Evolutionary conservation across 2,888 invertebrate genomes (phyloP), one percentile per base, ranked within the genome.

Genomic region (Polydrusus pterygomalis): DNA sequence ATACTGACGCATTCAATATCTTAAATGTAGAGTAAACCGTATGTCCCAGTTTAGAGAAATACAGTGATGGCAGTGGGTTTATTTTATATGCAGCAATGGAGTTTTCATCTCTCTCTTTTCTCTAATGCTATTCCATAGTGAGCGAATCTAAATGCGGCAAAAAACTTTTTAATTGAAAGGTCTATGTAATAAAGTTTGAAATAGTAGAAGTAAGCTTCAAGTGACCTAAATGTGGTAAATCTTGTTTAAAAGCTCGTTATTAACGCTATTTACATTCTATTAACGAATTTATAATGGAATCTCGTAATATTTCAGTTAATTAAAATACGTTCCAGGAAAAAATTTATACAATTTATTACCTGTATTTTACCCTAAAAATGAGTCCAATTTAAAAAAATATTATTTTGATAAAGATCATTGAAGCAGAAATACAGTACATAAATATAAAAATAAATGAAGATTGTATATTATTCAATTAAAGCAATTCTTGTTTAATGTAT

Each of bases 201-300:
- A 51, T 20, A 54, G n/a, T n/a, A n/a, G n/a, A 54, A 54, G 9
- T 54, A 25, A 25, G 25, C 54, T 30, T n/a, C 30, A 30, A 54
- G 25, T 54, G 54, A 54, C 54, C 30, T 54, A 54, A 54, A 54
- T 54, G 54, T n/a, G 30, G 51, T 51, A 51, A 51, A 51, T 51
- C n/a, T 25, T 30, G 11, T 25, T 25, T 10, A 51, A 20, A 51
- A 11, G 54, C 54, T n/a, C n/a, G 25, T 25, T 54, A 30, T 25
- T n/a, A 30, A 3, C 10, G 25, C 5, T 8, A 30, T 13, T 54
- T 8, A 54, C 54, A 11, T 18, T 30, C 25, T 9, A 30, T 13
- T 30, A 25, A 13, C 25, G 25, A 54, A 20, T 13, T 51, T 20
- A 11, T 18, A 51, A 51, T 20, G 20, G 51, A 51, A 11, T 51